phyloP scores from a whole-genome alignment of 2,797 vertebrate genomes.

The Gymnoscopelus microlampas region DNA sequence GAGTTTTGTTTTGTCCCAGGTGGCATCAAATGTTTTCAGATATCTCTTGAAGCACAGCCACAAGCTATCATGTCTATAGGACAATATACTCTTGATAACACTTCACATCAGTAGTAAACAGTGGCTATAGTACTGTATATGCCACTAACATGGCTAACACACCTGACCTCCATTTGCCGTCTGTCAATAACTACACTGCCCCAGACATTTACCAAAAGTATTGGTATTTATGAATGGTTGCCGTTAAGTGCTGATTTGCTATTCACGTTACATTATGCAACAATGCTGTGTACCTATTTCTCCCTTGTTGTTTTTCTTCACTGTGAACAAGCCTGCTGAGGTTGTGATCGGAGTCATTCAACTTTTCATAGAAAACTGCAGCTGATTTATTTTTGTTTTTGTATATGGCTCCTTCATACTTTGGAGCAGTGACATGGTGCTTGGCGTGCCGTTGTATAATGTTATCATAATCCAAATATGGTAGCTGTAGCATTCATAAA shows the following conservation, averaged over 20 bases:
- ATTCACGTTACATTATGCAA: constrained; percentile 18
- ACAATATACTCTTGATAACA: constrained; percentile 23
- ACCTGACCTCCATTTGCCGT: constrained; percentile 44
- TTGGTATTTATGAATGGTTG: constrained; percentile 35
- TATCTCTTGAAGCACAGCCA: too few species aligned
- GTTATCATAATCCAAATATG: background rate
- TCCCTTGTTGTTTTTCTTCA: constrained; percentile 14
- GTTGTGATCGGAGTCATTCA: background rate
- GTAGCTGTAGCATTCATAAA: constrained; percentile 7
- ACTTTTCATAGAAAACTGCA: constrained; percentile 1
- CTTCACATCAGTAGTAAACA: constrained; percentile 35
- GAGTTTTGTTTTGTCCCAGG: too few species aligned
- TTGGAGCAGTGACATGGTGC: constrained; percentile 4
- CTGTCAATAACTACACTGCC: constrained; percentile 20
- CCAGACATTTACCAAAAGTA: constrained; percentile 2
- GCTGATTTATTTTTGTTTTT: background rate
- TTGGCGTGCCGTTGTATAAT: constrained; percentile 7
- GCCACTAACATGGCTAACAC: constrained; percentile 27
- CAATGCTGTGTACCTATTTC: constrained; percentile 5
- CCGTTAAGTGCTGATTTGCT: background rate
- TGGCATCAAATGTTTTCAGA: too few species aligned
- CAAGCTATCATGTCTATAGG: background rate
- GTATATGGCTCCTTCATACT: background rate
- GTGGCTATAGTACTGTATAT: constrained; percentile 17
- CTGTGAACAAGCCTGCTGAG: background rate